phyloP scores from a whole-genome alignment of 2,888 invertebrate genomes.

The Caenorhabditis auriculariae region DNA sequence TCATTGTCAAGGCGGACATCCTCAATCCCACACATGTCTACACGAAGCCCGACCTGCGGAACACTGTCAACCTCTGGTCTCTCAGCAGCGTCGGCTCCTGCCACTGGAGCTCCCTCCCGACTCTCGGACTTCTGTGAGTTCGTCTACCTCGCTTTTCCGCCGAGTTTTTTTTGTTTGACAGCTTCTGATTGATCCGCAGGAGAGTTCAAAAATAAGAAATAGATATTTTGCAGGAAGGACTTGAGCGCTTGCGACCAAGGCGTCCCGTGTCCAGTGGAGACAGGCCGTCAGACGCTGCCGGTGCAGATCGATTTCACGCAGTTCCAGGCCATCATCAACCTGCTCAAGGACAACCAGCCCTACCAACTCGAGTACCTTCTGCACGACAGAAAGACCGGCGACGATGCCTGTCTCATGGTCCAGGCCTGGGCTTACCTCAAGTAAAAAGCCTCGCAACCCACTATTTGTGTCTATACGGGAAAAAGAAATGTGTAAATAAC shows the following conservation, averaged over 20 bases:
- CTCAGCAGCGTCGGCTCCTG: slow-evolving; percentile 47
- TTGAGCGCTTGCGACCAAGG: slow-evolving; percentile 30
- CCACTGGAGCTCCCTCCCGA: slow-evolving; percentile 42
- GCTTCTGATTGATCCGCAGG: too few species aligned
- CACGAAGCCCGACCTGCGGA: slow-evolving; percentile 31
- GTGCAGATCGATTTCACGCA: slow-evolving; percentile 32
- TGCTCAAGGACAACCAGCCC: slow-evolving; percentile 35
- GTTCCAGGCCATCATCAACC: slow-evolving; percentile 21
- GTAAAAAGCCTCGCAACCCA: too few species aligned
- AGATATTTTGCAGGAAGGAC: slow-evolving; percentile 24
- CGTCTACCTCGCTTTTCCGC: too few species aligned
- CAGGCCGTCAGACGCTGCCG: slow-evolving; percentile 17
- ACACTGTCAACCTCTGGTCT: slow-evolving; percentile 45
- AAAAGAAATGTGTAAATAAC: neutral
- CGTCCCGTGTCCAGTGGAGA: slow-evolving; percentile 33
- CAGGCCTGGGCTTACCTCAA: slow-evolving; percentile 43
- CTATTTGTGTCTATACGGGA: too few species aligned
- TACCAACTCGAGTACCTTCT: slow-evolving; percentile 35
- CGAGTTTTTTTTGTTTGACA: slow-evolving; percentile 1
- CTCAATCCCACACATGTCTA: slow-evolving; percentile 33
- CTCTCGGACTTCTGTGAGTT: slow-evolving; percentile 46
- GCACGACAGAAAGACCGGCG: slow-evolving; percentile 22
- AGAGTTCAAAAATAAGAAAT: too few species aligned
- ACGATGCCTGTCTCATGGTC: slow-evolving; percentile 30
- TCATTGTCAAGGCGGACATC: slow-evolving; percentile 42